Evolutionary conservation across 1,140 invertebrate genomes (phyloP).

Genomic region (Drosophila obscura): DNA sequence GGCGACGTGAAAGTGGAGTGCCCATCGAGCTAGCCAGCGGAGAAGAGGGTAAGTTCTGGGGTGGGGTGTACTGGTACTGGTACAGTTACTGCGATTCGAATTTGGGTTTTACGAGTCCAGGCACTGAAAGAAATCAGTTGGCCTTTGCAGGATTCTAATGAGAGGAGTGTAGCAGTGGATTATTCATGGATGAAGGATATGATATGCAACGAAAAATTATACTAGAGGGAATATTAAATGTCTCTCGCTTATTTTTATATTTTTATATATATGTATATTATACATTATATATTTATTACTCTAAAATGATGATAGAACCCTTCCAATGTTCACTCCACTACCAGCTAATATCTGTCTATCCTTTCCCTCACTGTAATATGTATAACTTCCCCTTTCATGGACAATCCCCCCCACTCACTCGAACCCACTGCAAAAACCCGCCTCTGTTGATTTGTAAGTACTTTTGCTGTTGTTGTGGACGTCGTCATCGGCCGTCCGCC

Average conservation of each 20-base stretch:
- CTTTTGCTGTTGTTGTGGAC: constrained; percentile 68
- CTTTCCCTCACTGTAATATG: constrained; percentile 34
- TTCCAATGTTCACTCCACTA: no score
- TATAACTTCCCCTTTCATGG: not conserved
- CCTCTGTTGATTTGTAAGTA: constrained; percentile 65
- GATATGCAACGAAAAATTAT: no score
- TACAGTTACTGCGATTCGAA: constrained; percentile 24
- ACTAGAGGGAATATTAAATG: no score
- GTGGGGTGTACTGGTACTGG: constrained; percentile 1
- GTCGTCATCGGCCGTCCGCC: constrained; percentile 12
- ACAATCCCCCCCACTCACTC: not conserved
- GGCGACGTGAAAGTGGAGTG: constrained; percentile 92
- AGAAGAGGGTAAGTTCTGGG: constrained; percentile 75
- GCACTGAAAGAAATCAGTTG: constrained; percentile 10
- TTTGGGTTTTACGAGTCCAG: constrained; percentile 16
- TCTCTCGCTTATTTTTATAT: no score
- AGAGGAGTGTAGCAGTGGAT: no score
- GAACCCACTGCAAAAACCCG: constrained; percentile 4
- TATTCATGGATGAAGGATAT: no score
- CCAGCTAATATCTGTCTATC: no score
- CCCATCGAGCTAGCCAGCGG: constrained; percentile 85
- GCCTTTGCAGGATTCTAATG: no score
- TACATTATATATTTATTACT: no score
- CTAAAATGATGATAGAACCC: no score
- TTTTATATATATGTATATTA: no score